These are phyloP conservation scores for Myrmophylax atrothorax DNA, from an alignment of 2,113 vertebrate genomes.

Conservation along the genomic window DNA sequence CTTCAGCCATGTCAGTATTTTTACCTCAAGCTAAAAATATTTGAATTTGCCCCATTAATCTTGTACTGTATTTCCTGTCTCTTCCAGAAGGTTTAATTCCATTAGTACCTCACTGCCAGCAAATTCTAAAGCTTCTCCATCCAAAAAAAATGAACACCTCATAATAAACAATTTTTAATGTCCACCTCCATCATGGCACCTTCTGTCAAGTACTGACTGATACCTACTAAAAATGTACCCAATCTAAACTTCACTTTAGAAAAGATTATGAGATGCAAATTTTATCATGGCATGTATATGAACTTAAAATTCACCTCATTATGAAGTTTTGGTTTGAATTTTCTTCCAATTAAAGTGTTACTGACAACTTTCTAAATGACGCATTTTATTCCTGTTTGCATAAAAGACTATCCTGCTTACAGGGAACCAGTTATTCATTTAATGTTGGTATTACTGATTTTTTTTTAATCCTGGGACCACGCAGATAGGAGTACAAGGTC, in stretches of 20 bases:
- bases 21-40: not conserved
- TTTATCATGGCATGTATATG: not conserved
- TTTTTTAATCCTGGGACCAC: not conserved
- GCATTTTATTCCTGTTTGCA: not conserved
- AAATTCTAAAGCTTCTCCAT: not conserved
- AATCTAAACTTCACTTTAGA: not conserved
- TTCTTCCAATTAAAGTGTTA: not conserved
- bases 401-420: not conserved
- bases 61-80: not conserved
- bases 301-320: not conserved
- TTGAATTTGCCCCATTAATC: not conserved
- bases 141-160: not conserved
- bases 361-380: not conserved
- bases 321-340: not conserved
- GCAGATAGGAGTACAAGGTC: slow-evolving; percentile 10
- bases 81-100: not conserved
- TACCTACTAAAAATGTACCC: not conserved
- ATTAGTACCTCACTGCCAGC: not conserved
- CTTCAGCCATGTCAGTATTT: not conserved
- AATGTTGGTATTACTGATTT: not conserved
- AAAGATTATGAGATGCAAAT: not conserved
- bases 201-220: not conserved
- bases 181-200: not conserved
- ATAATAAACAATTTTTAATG: not conserved
- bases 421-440: not conserved